These are phyloP conservation scores for Desmodus rotundus DNA, from an alignment of 2,113 vertebrate genomes.

Conservation along the genomic window DNA sequence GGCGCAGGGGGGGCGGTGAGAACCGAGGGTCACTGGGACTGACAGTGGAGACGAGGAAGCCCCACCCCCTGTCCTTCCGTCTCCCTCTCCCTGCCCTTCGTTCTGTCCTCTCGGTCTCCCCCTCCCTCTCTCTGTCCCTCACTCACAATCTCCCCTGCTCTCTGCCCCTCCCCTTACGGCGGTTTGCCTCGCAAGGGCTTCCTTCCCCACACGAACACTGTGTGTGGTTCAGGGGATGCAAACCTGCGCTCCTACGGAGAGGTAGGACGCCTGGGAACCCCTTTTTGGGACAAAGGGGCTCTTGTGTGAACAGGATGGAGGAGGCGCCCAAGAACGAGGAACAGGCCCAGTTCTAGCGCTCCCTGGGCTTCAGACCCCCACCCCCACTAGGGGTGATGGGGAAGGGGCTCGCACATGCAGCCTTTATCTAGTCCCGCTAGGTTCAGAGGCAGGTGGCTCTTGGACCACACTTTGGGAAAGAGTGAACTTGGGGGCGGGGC, in stretches of 20 bases:
- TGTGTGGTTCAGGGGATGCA: not conserved
- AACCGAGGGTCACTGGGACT: not conserved
- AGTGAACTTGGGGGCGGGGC: not conserved
- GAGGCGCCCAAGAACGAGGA: not conserved
- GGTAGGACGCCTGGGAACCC: not conserved
- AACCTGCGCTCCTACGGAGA: not conserved
- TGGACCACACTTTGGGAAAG: not conserved
- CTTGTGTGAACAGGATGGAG: not conserved
- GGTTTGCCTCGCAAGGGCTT: not conserved
- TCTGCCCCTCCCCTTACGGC: not conserved
- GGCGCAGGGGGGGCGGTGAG: not conserved
- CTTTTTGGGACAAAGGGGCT: not conserved
- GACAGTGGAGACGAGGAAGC: not conserved
- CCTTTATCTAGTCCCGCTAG: not conserved
- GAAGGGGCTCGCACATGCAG: not conserved
- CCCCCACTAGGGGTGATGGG: accelerated
- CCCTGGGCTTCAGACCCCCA: not conserved
- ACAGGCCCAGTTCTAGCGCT: not conserved
- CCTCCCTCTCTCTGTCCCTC: not conserved
- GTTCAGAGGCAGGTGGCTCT: not conserved
- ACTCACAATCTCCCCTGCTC: not conserved
- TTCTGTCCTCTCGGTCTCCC: not conserved
- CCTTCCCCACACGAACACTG: not conserved
- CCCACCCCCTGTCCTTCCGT: not conserved
- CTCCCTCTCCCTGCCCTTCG: not conserved